phyloP scores from a whole-genome alignment of 2,888 invertebrate species.

The Microplitis manilae region DNA sequence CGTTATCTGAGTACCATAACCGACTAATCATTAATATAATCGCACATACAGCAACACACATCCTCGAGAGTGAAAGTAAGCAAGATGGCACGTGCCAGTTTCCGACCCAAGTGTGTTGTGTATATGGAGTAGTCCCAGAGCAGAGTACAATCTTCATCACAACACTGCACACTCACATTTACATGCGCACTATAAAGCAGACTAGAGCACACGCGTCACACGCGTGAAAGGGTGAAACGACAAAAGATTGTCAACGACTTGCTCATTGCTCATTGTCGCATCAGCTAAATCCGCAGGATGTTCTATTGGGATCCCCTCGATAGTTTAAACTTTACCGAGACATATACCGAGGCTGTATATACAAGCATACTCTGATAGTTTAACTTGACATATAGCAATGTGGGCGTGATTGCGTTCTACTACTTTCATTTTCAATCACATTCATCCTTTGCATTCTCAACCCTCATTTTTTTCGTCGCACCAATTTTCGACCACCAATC shows the following conservation, averaged over 20 bases:
- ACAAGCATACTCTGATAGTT: background rate
- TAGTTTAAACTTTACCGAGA: background rate
- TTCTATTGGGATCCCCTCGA: constrained; percentile 12
- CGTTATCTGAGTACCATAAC: constrained; percentile 16
- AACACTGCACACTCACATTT: constrained; percentile 1
- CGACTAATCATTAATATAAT: constrained; percentile 23
- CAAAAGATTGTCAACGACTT: constrained; percentile 38
- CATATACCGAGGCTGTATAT: background rate
- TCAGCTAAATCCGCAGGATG: constrained; percentile 13
- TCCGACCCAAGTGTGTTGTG: background rate
- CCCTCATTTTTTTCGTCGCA: constrained; percentile 43
- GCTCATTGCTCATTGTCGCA: constrained; percentile 31
- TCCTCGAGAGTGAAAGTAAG: background rate
- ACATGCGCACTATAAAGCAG: background rate
- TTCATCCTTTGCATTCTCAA: constrained; percentile 45
- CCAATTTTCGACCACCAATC: background rate
- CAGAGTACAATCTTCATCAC: background rate
- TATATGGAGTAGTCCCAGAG: background rate
- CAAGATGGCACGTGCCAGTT: constrained; percentile 24
- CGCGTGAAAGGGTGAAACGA: constrained; percentile 24
- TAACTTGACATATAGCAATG: constrained; percentile 62
- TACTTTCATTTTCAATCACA: constrained; percentile 61
- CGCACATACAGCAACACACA: constrained; percentile 25
- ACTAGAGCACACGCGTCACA: constrained; percentile 8
- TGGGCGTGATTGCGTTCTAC: constrained; percentile 41